Evolutionary conservation across 1,140 invertebrate genomes (phyloP).

Genomic region (Metaphire vulgaris): DNA sequence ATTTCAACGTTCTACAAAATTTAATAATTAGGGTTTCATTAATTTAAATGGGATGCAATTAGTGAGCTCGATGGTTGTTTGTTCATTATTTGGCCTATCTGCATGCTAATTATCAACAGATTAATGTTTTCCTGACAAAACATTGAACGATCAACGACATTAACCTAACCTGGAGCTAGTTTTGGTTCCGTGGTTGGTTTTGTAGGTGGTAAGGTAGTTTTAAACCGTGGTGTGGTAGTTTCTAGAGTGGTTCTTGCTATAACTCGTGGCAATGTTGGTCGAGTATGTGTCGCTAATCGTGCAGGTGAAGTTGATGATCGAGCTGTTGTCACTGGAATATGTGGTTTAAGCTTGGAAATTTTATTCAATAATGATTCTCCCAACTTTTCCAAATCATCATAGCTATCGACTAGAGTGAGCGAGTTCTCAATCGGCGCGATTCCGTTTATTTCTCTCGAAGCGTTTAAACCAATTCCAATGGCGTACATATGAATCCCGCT

Average conservation of each 20-base stretch:
- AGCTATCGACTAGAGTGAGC: not conserved
- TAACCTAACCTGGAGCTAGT: not conserved
- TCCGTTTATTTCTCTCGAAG: conserved; percentile 32
- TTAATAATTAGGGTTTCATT: no score
- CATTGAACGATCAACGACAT: no score
- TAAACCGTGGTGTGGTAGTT: not conserved
- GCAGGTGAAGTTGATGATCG: no score
- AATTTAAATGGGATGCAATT: no score
- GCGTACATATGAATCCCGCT: conserved; percentile 35
- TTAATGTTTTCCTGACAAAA: no score
- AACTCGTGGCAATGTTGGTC: no score
- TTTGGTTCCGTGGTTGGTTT: not conserved
- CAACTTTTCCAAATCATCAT: not conserved
- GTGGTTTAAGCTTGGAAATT: not conserved
- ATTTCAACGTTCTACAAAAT: no score
- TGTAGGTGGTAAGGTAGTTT: not conserved
- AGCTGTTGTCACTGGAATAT: no score
- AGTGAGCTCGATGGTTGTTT: no score
- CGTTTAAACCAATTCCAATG: conserved; percentile 34
- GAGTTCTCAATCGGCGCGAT: conserved; percentile 28
- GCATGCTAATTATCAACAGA: no score
- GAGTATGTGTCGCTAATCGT: no score
- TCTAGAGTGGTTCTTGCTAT: not conserved
- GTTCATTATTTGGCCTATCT: no score
- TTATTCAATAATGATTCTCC: not conserved